Conservation (phyloP, 1,140 invertebrate species). For the Cecropterus lyciades region DNA sequence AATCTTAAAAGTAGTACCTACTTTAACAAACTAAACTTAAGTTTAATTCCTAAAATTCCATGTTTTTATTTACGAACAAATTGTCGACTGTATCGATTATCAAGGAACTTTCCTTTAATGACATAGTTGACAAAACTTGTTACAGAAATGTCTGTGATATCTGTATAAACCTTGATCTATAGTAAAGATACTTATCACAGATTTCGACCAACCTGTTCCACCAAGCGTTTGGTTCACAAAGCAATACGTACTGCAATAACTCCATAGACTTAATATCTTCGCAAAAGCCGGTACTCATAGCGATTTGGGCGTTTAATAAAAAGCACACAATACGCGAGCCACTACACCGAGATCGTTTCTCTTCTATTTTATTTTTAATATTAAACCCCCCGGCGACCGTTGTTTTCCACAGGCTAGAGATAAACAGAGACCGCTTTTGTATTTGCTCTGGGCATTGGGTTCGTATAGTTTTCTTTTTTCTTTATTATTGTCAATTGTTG, state of each 20-base stretch:
- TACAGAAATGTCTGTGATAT: no score
- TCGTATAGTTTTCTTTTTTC: no score
- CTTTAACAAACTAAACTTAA: no score
- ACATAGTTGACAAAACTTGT: no score
- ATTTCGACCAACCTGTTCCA: constrained; percentile 15
- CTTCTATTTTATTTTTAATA: constrained; percentile 82
- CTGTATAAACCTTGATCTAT: no score
- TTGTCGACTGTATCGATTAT: no score
- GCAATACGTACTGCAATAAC: constrained; percentile 55
- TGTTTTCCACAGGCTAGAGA: constrained; percentile 50
- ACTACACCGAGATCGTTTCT: constrained; percentile 68
- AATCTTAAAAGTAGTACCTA: no score
- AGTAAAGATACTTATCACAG: neutral
- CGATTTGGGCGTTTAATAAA: constrained; percentile 79
- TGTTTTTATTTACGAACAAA: no score
- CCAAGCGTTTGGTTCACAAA: constrained; percentile 24
- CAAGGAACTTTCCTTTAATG: no score
- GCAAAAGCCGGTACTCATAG: constrained; percentile 47
- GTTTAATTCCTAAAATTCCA: no score
- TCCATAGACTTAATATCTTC: constrained; percentile 50
- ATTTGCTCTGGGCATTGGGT: neutral
- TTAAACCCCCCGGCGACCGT: constrained; percentile 72
- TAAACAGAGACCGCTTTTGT: constrained; percentile 34
- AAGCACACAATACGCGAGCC: constrained; percentile 74
- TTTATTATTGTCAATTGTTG: no score